These are phyloP conservation scores for Strongylocentrotus purpuratus DNA, from an alignment of 35 echinoderm and acorn worm species.

Conservation along the genomic window DNA sequence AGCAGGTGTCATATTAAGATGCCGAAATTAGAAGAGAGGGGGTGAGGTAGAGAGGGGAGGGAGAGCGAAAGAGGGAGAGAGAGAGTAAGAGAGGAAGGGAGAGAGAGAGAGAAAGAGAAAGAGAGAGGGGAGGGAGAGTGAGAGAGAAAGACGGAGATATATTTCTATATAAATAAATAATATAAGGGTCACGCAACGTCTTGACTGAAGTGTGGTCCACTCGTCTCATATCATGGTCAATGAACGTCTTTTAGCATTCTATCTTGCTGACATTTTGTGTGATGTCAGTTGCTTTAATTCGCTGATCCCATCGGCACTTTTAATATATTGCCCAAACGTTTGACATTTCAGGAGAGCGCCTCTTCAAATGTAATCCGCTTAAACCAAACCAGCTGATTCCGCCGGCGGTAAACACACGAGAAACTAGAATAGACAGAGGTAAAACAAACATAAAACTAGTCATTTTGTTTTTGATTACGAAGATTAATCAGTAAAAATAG, in stretches of 20 bases:
- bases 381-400: not conserved
- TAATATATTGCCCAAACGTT: not conserved
- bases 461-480: not conserved
- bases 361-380: not conserved
- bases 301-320: not conserved
- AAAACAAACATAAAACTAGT: not conserved
- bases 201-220: not conserved
- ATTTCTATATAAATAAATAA: too few relatives aligned
- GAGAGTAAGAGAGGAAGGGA: too few relatives aligned
- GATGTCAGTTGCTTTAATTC: not conserved
- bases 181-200: too few relatives aligned
- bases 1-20: constrained; percentile 1
- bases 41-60: too few relatives aligned
- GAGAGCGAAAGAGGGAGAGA: too few relatives aligned
- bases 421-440: not conserved
- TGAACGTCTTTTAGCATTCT: not conserved
- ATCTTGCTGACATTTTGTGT: not conserved
- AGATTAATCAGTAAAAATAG: not conserved
- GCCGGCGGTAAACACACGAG: not conserved
- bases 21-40: not conserved
- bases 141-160: too few relatives aligned
- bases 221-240: not conserved
- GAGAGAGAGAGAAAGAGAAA: too few relatives aligned
- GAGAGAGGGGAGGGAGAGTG: too few relatives aligned
- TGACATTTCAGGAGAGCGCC: not conserved